Evolutionary conservation across 2,113 vertebrate genomes (phyloP), one percentile per base, ranked within the genome.

Genomic region (Aviceda subcristata): DNA sequence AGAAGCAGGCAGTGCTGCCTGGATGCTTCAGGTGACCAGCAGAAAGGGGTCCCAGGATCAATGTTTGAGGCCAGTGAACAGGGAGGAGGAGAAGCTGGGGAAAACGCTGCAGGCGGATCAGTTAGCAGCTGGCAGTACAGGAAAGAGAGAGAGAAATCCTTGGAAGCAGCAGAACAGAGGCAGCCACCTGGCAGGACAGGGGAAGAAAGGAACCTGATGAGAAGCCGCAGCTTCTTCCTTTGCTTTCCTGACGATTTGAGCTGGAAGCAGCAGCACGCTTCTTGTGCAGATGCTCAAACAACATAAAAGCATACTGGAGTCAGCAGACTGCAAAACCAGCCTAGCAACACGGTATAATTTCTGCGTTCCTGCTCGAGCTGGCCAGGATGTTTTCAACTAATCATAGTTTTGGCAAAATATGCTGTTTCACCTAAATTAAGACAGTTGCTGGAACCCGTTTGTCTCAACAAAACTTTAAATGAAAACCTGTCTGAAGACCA

Each of bases 141-240:
- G 63, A 77, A 84, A 72, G 39, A 55, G 30, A 38, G 75, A 68
- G 51, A 84, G 20, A 94, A 85, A 57, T 64, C 66, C 66, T 62
- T 76, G 87, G 50, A 91, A 94, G 87, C 74, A 90, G 77, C 80
- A 85, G 62, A 94, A 84, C 55, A 90, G 69, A 93, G n/a, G 26
- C 46, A 81, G 84, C 68, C 89, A 89, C 75, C 86, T 89, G 91
- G 67, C 50, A 97, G 77, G 59, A 67, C 45, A 48, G 46, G 34
- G 48, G 53, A 96, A 95, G 71, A 95, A 95, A 72, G 50, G 41
- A 95, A 95, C 91, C 60, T 82, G 91, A 96, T 92, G 85, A 95
- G 78, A 80, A 94, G 27, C 84, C 87, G 80, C 84, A 92, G 36
- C 45, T 91, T 82, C 55, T 86, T 95, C 74, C 53, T 92, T 89